Conservation (phyloP, 2,888 invertebrate species). For the Andrena minutula region DNA sequence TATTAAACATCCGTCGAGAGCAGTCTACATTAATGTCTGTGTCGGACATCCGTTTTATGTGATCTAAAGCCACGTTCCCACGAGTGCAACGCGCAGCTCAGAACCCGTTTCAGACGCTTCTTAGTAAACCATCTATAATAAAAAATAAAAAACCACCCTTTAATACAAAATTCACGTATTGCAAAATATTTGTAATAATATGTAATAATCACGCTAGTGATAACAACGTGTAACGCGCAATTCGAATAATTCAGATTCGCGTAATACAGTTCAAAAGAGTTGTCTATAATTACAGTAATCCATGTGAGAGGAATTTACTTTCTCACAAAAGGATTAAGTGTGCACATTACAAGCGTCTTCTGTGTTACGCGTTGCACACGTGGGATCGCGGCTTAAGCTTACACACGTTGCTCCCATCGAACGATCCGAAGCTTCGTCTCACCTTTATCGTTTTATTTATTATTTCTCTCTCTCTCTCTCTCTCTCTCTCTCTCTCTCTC, state of each 20-base stretch:
- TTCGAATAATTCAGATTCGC: background rate
- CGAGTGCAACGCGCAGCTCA: background rate
- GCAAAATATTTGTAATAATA: no score
- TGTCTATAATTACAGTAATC: background rate
- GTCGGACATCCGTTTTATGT: slow-evolving; percentile 16
- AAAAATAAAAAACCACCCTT: background rate
- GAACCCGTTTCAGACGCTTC: background rate
- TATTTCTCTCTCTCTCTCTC: background rate
- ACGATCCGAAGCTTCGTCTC: slow-evolving; percentile 32
- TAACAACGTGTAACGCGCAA: no score
- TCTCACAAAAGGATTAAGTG: background rate
- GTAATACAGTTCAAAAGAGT: background rate
- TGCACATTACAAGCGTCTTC: background rate
- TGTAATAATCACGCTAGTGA: no score
- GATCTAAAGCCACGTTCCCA: background rate
- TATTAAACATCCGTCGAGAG: slow-evolving; percentile 39
- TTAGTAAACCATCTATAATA: background rate
- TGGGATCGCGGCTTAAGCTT: slow-evolving; percentile 11
- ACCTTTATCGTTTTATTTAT: slow-evolving; percentile 35
- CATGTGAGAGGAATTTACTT: background rate
- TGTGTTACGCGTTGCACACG: background rate
- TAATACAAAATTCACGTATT: no score
- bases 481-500: background rate
- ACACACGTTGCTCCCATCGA: slow-evolving; percentile 2
- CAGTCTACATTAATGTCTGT: slow-evolving; percentile 25